phyloP scores from a whole-genome alignment of 1,140 invertebrate genomes.

The Sycobia sp. region DNA sequence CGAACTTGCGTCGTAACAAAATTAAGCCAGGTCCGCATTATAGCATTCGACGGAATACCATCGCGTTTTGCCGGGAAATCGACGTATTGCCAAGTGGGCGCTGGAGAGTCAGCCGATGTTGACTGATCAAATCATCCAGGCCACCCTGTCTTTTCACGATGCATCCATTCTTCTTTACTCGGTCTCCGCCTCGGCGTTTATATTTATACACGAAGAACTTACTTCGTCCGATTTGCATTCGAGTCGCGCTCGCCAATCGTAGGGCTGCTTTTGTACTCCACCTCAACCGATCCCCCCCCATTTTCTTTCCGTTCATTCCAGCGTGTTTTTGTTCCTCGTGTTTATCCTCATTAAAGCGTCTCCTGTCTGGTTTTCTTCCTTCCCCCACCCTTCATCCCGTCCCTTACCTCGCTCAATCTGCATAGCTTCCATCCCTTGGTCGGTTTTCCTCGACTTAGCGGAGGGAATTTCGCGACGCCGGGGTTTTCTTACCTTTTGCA shows the following conservation, averaged over 20 bases:
- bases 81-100: background rate
- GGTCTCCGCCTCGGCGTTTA: too few species aligned
- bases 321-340: background rate
- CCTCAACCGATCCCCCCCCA: too few species aligned
- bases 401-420: conserved; percentile 14
- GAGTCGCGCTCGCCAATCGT: background rate
- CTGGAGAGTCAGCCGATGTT: background rate
- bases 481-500: conserved; percentile 2
- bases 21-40: background rate
- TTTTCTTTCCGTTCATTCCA: too few species aligned
- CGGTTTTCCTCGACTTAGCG: too few species aligned
- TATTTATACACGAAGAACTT: background rate
- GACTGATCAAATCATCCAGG: conserved; percentile 15
- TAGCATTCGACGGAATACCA: too few species aligned
- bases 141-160: background rate
- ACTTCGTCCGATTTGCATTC: conserved; percentile 16
- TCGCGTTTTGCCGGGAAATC: background rate
- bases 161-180: conserved; percentile 4
- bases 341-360: conserved; percentile 28
- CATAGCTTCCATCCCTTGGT: conserved; percentile 8
- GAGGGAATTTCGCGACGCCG: background rate
- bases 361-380: too few species aligned
- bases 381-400: too few species aligned
- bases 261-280: too few species aligned
- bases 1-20: too few species aligned